phyloP scores from a whole-genome alignment of 2,113 vertebrate genomes.

The Piaya cayana region DNA sequence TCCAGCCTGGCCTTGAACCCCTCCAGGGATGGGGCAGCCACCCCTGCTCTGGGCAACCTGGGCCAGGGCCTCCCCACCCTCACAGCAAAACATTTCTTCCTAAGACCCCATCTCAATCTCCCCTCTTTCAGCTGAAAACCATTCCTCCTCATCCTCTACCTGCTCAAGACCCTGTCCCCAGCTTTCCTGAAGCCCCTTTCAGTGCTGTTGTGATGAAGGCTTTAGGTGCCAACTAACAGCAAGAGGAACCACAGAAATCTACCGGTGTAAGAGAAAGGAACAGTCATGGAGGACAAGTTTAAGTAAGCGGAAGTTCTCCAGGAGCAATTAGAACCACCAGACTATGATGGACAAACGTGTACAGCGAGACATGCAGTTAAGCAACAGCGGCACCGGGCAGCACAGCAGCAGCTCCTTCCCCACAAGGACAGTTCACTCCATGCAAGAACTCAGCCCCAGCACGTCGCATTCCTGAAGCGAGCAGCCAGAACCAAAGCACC shows the following conservation, averaged over 20 bases:
- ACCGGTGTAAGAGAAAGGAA: neutral
- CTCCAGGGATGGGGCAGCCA: too few species aligned
- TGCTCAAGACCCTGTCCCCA: too few species aligned
- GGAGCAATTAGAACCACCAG: neutral
- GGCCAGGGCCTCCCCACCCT: too few species aligned
- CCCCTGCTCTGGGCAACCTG: too few species aligned
- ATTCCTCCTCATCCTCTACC: too few species aligned
- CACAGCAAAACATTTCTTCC: too few species aligned
- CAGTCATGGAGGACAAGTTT: neutral
- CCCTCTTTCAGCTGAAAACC: too few species aligned
- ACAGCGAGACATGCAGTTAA: neutral
- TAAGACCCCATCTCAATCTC: too few species aligned
- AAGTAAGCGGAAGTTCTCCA: neutral
- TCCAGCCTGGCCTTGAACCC: too few species aligned
- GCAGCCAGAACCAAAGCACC: neutral
- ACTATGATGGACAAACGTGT: neutral
- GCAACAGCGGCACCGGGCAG: neutral
- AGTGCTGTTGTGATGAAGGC: neutral
- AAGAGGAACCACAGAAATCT: neutral
- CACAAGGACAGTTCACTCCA: neutral
- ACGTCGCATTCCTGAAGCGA: accelerated
- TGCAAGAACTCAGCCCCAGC: conserved; percentile 3
- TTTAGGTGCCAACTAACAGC: neutral
- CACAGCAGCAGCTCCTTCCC: neutral
- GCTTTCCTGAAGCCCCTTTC: too few species aligned